phyloP scores from a whole-genome alignment of 2,113 vertebrate genomes.

The Fulmarus glacialis region DNA sequence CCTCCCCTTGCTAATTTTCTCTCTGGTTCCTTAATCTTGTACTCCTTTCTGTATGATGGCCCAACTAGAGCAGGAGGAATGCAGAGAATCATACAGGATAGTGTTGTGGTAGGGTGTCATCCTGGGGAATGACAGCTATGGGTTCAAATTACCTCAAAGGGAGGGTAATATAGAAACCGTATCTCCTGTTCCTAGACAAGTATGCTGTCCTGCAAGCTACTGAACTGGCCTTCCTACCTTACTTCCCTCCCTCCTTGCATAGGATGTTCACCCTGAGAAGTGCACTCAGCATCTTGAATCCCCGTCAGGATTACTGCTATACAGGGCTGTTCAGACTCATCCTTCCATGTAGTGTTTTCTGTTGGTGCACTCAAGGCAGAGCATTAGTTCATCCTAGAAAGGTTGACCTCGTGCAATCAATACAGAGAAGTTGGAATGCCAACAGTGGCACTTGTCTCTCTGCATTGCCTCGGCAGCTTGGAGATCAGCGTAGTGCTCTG shows the following conservation, averaged over 20 bases:
- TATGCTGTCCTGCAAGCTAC: background rate
- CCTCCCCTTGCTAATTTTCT: background rate
- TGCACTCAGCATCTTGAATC: background rate
- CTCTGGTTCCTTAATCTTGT: background rate
- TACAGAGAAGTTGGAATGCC: background rate
- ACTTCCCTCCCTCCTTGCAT: background rate
- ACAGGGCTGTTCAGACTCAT: background rate
- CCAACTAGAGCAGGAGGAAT: background rate
- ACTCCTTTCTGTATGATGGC: background rate
- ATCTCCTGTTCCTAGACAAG: background rate
- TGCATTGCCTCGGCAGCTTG: background rate
- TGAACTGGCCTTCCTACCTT: background rate
- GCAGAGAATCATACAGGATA: background rate
- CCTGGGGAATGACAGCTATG: background rate
- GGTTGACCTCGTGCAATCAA: fast-evolving
- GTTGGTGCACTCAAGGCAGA: background rate
- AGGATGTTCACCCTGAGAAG: background rate
- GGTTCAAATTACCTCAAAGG: background rate
- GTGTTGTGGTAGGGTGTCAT: background rate
- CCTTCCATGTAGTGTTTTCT: background rate
- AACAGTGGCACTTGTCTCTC: background rate
- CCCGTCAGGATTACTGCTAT: background rate
- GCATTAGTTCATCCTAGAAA: background rate
- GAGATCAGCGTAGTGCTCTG: background rate
- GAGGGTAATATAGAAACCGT: background rate